phyloP scores from a whole-genome alignment of 1,140 invertebrate species.

The Ostrea denselamellosa region DNA sequence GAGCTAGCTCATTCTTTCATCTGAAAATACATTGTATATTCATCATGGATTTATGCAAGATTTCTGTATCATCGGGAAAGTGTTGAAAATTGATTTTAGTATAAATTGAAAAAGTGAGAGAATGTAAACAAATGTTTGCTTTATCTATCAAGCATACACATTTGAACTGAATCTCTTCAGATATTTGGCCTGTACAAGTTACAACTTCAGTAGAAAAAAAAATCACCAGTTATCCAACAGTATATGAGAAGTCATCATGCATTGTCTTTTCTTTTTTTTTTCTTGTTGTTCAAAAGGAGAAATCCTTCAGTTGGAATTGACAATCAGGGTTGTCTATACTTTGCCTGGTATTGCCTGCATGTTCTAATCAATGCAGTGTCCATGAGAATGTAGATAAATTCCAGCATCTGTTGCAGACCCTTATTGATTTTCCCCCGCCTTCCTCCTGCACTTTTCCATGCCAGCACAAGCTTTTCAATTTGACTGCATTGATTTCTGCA shows the following conservation, averaged over 20 bases:
- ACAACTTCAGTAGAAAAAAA: neutral
- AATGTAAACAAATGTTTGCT: too few species aligned
- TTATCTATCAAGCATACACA: too few species aligned
- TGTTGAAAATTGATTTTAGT: too few species aligned
- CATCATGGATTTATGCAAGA: too few species aligned
- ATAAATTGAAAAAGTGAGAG: too few species aligned
- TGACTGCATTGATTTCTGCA: constrained; percentile 39
- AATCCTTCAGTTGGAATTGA: neutral
- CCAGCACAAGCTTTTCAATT: constrained; percentile 37
- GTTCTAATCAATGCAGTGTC: constrained; percentile 28
- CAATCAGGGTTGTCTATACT: neutral
- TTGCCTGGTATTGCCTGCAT: constrained; percentile 14
- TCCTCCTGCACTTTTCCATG: constrained; percentile 30
- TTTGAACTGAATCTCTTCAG: neutral
- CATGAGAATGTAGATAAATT: constrained; percentile 36
- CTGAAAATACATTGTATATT: too few species aligned
- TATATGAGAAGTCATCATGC: neutral
- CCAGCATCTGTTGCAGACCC: constrained; percentile 37
- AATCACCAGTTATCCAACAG: neutral
- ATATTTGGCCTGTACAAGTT: too few species aligned
- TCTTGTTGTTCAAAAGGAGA: too few species aligned
- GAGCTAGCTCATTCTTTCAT: too few species aligned
- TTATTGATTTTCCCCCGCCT: constrained; percentile 29
- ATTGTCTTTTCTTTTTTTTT: too few species aligned
- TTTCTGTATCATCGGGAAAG: too few species aligned